These are phyloP conservation scores for Cydia strobilella DNA, from an alignment of 1,140 invertebrate species.

Conservation along the genomic window DNA sequence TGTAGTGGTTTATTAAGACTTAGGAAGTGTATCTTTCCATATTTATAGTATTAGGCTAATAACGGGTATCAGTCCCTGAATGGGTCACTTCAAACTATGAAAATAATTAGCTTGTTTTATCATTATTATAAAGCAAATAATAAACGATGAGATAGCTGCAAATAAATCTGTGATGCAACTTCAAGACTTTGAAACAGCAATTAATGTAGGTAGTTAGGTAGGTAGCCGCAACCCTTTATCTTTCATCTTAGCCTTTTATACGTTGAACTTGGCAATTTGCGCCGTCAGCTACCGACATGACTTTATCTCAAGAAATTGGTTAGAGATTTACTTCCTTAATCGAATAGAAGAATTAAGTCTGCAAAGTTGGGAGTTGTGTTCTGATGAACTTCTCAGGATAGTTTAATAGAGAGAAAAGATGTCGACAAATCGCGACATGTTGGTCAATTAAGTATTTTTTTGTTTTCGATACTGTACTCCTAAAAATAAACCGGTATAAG, in stretches of 20 bases:
- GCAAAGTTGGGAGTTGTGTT: neutral
- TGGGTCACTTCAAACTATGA: too few relatives aligned
- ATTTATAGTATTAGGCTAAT: too few relatives aligned
- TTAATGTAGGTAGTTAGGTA: slow-evolving; percentile 4
- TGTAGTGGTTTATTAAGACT: too few relatives aligned
- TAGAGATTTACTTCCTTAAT: slow-evolving; percentile 24
- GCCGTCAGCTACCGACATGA: slow-evolving; percentile 27
- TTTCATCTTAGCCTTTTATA: slow-evolving; percentile 30
- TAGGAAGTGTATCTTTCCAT: too few relatives aligned
- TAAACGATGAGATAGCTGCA: neutral
- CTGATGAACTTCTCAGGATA: neutral
- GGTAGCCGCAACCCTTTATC: slow-evolving; percentile 23
- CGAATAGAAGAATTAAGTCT: neutral
- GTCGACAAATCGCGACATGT: neutral
- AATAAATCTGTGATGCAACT: neutral
- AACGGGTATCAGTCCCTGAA: too few relatives aligned
- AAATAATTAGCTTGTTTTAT: neutral
- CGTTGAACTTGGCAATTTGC: slow-evolving; percentile 28
- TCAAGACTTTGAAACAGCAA: slow-evolving; percentile 14
- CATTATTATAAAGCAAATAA: neutral
- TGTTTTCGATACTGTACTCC: too few relatives aligned
- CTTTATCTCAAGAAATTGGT: slow-evolving; percentile 11
- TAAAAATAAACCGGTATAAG: too few relatives aligned
- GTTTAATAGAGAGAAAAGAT: neutral
- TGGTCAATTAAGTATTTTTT: neutral